A percentile compares a stretch with the other conserved stretches of the same genome.
Conservation (phyloP, 2,797 vertebrate genomes). For the Trematomus bernacchii region DNA sequence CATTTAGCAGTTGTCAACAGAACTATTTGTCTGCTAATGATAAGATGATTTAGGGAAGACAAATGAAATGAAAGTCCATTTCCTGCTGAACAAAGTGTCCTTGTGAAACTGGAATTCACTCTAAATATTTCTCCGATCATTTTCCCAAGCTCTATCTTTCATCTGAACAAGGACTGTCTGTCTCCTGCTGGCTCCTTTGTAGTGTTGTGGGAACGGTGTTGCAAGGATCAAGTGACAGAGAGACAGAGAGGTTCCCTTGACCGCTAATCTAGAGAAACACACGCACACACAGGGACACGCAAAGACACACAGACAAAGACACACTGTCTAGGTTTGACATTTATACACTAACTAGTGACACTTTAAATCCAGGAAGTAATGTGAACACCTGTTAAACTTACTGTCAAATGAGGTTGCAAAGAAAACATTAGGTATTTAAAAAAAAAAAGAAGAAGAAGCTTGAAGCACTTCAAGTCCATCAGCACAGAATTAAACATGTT, state of each 20-base stretch:
- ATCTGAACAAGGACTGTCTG: slow-evolving; percentile 79
- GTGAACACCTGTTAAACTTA: slow-evolving; percentile 17
- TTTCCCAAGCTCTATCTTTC: slow-evolving; percentile 75
- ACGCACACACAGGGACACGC: slow-evolving; percentile 23
- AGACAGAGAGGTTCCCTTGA: slow-evolving; percentile 74
- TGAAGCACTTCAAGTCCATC: too few species aligned
- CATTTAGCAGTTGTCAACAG: slow-evolving; percentile 32
- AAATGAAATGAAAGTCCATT: slow-evolving; percentile 29
- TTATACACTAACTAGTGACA: slow-evolving; percentile 25
- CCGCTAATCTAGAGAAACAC: slow-evolving; percentile 62
- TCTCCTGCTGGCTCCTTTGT: slow-evolving; percentile 75
- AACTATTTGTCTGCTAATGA: slow-evolving; percentile 9
- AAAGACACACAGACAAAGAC: slow-evolving; percentile 44
- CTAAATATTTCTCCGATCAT: slow-evolving; percentile 73
- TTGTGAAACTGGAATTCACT: slow-evolving; percentile 70
- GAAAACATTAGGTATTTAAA: background rate
- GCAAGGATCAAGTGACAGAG: slow-evolving; percentile 76
- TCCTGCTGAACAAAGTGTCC: slow-evolving; percentile 65
- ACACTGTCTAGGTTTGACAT: slow-evolving; percentile 43
- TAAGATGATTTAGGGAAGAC: slow-evolving; percentile 14
- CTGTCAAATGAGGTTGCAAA: background rate
- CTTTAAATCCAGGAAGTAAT: slow-evolving; percentile 15
- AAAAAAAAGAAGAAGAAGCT: background rate
- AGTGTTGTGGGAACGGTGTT: slow-evolving; percentile 76
- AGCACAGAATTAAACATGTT: background rate